Evolutionary conservation across 2,113 vertebrate genomes (phyloP).

Genomic region (Corythornis vintsioides): DNA sequence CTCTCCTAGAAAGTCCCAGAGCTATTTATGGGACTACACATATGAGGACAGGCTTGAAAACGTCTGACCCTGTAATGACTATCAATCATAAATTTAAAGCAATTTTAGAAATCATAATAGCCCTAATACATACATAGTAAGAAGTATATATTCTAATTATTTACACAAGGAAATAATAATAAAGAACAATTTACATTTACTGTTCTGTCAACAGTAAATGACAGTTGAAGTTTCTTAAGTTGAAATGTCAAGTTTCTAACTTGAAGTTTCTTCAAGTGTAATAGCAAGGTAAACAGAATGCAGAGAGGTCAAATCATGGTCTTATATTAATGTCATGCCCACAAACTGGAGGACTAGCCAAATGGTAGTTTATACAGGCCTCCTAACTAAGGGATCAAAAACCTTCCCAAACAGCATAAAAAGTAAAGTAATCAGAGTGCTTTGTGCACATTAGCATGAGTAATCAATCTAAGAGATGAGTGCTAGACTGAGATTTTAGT

Average conservation of each 20-base stretch:
- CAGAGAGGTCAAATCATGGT: background rate
- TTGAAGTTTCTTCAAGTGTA: background rate
- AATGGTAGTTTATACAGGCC: background rate
- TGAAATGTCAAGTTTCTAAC: too few species aligned
- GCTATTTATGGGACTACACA: background rate
- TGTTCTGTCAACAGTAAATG: background rate
- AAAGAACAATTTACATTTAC: too few species aligned
- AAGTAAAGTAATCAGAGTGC: slow-evolving; percentile 4
- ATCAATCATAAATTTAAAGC: background rate
- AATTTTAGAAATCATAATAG: background rate
- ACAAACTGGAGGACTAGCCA: background rate
- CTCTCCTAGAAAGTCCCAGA: background rate
- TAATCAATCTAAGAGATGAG: background rate
- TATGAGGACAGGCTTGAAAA: background rate
- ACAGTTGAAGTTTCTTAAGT: background rate
- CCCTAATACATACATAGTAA: background rate
- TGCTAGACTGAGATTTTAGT: background rate
- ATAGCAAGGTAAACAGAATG: background rate
- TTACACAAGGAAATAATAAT: background rate
- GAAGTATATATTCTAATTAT: background rate
- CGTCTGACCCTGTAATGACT: background rate
- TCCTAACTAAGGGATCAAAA: background rate
- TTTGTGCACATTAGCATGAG: background rate
- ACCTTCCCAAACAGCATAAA: slow-evolving; percentile 5
- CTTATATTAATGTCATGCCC: background rate